phyloP scores from a whole-genome alignment of 2,113 vertebrate genomes.

The Holacanthus passer region DNA sequence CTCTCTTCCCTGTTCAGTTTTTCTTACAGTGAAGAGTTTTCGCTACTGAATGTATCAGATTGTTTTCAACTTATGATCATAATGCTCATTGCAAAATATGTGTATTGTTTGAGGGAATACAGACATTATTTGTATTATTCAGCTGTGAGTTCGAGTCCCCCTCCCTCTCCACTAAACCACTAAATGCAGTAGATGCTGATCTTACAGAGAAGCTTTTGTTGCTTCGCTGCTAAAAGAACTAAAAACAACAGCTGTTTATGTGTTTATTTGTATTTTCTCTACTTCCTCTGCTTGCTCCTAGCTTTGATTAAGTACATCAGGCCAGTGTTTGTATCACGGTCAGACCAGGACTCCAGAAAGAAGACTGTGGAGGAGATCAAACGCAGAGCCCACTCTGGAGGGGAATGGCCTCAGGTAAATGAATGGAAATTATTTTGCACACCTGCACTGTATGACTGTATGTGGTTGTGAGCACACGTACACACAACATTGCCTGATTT shows the following conservation, averaged over 20 bases:
- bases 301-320: slow-evolving; percentile 96
- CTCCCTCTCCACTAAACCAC: neutral
- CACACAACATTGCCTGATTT: neutral
- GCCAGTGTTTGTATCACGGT: slow-evolving; percentile 96
- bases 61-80: neutral
- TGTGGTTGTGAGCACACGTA: neutral
- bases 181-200: neutral
- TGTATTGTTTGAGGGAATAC: neutral
- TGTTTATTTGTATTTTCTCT: neutral
- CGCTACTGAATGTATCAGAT: neutral
- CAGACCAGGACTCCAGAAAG: slow-evolving; percentile 95
- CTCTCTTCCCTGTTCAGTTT: neutral
- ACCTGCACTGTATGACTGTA: too few species aligned
- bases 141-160: neutral
- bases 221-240: neutral
- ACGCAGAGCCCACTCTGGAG: slow-evolving; percentile 90
- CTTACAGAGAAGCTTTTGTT: neutral
- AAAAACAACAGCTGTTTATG: neutral
- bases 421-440: neutral
- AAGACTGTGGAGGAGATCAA: slow-evolving; percentile 97
- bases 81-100: neutral
- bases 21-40: slow-evolving; percentile 6
- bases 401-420: slow-evolving; percentile 95
- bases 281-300: slow-evolving; percentile 66
- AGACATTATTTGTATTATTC: neutral